phyloP scores from a whole-genome alignment of 2,113 vertebrate genomes.

The Lophura nycthemera region DNA sequence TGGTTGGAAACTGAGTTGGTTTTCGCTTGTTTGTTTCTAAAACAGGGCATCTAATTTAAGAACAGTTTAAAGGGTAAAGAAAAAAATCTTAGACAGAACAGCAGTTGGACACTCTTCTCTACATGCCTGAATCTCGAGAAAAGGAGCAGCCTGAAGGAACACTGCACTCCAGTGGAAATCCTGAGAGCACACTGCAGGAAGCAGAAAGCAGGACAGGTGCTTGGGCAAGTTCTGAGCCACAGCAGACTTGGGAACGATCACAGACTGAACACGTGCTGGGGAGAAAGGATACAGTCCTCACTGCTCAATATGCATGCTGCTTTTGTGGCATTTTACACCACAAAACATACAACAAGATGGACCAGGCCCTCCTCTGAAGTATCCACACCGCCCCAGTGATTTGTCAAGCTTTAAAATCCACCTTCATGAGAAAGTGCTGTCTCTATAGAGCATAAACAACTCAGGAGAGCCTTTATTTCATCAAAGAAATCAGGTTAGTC shows the following conservation, averaged over 20 bases:
- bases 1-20: background rate
- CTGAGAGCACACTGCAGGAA: too few relatives aligned
- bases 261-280: background rate
- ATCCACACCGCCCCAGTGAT: background rate
- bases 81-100: background rate
- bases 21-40: background rate
- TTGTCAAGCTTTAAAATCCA: background rate
- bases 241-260: background rate
- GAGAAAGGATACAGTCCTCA: background rate
- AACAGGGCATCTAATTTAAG: background rate
- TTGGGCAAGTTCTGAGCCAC: too few relatives aligned
- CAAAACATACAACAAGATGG: accelerated
- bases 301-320: accelerated
- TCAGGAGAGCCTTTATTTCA: background rate
- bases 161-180: background rate
- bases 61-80: background rate
- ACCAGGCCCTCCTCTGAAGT: background rate
- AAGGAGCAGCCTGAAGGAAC: background rate
- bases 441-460: background rate
- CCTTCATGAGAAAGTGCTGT: background rate
- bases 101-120: background rate
- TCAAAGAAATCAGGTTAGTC: background rate
- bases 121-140: background rate
- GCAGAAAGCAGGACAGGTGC: background rate
- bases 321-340: background rate